These are phyloP conservation scores for Drosophila suboccidentalis DNA, from an alignment of 2,888 invertebrate genomes.

Conservation along the genomic window DNA sequence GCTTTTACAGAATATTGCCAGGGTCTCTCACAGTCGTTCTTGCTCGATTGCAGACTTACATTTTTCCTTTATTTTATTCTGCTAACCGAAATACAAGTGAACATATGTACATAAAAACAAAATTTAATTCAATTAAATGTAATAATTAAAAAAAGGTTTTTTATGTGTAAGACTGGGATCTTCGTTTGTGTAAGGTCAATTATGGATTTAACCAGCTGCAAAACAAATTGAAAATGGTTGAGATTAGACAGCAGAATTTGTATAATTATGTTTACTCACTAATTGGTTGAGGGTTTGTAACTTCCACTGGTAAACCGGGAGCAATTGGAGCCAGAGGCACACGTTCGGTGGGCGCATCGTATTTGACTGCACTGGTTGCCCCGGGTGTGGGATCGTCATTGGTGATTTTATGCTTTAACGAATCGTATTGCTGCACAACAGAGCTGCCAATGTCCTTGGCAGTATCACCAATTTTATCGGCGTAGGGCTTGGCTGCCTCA, in stretches of 20 bases:
- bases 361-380: slow-evolving; percentile 1
- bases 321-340: slow-evolving; percentile 77
- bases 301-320: slow-evolving; percentile 31
- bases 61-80: background rate
- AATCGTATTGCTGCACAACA: slow-evolving; percentile 80
- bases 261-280: slow-evolving; percentile 21
- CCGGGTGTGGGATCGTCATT: slow-evolving; percentile 59
- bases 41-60: background rate
- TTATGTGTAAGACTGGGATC: background rate
- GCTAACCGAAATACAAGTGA: background rate
- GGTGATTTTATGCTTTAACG: slow-evolving; percentile 80
- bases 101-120: background rate
- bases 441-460: slow-evolving; percentile 80
- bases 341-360: slow-evolving; percentile 75
- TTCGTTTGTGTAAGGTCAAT: background rate
- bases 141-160: background rate
- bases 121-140: background rate
- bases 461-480: slow-evolving; percentile 77
- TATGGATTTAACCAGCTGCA: slow-evolving; percentile 2
- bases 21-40: background rate
- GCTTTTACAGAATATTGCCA: background rate
- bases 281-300: slow-evolving; percentile 6
- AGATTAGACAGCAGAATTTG: background rate
- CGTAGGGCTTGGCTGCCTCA: slow-evolving; percentile 78
- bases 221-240: slow-evolving; percentile 1